Evolutionary conservation across 2,888 invertebrate species (phyloP), one percentile per base, ranked within the genome.

Genomic region (Aporophyla lueneburgensis): DNA sequence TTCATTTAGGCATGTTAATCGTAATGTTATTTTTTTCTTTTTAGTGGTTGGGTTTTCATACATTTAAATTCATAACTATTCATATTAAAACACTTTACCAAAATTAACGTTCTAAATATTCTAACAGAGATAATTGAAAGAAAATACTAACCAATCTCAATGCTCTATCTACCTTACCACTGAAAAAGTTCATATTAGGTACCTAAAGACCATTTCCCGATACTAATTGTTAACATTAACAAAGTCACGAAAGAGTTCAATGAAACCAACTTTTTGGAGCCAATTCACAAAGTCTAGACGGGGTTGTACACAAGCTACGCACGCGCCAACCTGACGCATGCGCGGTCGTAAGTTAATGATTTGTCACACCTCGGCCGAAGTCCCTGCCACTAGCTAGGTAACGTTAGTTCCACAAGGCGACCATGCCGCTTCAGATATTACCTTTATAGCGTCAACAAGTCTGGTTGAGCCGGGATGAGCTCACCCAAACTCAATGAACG

Each of bases 401-500:
- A 73, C 63, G 61, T 74, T 65, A 69, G 54, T 59, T 74, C 54
- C 61, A 78, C 65, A 74, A 79, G 74, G 67, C 65, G 66, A 71
- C 24, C 58, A 80, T 63, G 72, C 69, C 76, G 62, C 58, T 58
- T 5, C 72, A 63, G 61, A 62, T 71, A 49, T 63, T 40, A 67
- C 61, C 65, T 21, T 85, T 84, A 86, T 86, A 87, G 80, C 80
- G 83, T 43, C 54, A 53, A 80, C 16, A 53, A 70, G 14, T 65
- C 66, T 71, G 65, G 62, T 54, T 49, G 53, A 43, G 76, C 66
- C 77, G 86, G 70, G 67, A 96, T 96, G 96, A 96, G 94, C 87
- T 96, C 96, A n/a, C 96, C 96, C 6, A 96, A 96, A 86, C 89
- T 95, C 33, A 95, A 92, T 85, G 96, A 95, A 87, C 90, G 95